A percentile compares a stretch with the other conserved stretches of the same genome.
These are phyloP conservation scores for Hycleus cichorii DNA, from an alignment of 1,140 invertebrate genomes.

Conservation along the genomic window DNA sequence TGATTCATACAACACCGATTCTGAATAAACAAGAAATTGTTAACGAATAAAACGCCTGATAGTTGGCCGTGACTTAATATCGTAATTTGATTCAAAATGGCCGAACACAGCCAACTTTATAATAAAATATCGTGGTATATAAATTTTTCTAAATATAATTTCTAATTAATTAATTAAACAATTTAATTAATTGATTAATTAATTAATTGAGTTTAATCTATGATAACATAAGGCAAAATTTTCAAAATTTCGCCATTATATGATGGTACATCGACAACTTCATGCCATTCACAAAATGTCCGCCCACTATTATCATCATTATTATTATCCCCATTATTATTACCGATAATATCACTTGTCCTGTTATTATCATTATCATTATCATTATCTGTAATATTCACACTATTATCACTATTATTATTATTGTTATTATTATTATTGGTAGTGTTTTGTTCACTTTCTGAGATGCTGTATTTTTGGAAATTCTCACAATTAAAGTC, in stretches of 20 bases:
- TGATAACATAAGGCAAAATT: constrained; percentile 88
- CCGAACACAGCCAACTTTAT: too few relatives aligned
- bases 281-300: constrained; percentile 74
- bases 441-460: constrained; percentile 9
- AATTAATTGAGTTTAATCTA: constrained; percentile 52
- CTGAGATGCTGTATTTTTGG: constrained; percentile 40
- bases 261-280: constrained; percentile 61
- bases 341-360: constrained; percentile 16
- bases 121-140: too few relatives aligned
- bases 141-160: too few relatives aligned
- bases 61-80: too few relatives aligned
- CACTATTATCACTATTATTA: not conserved
- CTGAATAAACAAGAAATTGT: too few relatives aligned
- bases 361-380: constrained; percentile 14
- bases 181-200: too few relatives aligned
- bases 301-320: constrained; percentile 18
- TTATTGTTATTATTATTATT: constrained; percentile 4
- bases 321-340: constrained; percentile 11
- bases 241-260: constrained; percentile 66
- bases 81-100: too few relatives aligned
- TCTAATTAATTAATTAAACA: too few relatives aligned
- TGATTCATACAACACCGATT: too few relatives aligned
- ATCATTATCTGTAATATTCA: constrained; percentile 2
- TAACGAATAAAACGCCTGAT: too few relatives aligned
- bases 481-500: constrained; percentile 34